Conservation (phyloP, 1,140 invertebrate genomes). For the Teleogryllus occipitalis region DNA sequence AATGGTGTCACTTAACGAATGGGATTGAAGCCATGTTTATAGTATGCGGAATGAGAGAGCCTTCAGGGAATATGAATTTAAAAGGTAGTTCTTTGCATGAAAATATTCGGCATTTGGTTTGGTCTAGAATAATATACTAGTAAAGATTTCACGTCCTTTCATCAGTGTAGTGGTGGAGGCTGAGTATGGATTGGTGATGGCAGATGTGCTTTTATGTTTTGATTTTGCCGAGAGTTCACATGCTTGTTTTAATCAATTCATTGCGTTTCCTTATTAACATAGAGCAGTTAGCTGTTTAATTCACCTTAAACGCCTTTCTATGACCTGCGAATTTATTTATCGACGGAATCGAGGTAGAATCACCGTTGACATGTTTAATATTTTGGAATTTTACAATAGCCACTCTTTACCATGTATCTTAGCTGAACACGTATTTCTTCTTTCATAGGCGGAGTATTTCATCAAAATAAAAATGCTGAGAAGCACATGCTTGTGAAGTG, state of each 20-base stretch:
- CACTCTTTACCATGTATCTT: not conserved
- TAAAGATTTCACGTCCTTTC: not conserved
- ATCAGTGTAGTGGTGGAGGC: not conserved
- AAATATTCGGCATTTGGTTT: no score
- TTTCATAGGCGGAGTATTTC: slow-evolving; percentile 9
- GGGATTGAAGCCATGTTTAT: not conserved
- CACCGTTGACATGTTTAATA: not conserved
- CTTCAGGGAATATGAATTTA: no score
- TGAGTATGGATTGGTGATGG: not conserved
- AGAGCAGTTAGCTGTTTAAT: no score
- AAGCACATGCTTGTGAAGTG: not conserved
- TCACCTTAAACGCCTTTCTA: no score
- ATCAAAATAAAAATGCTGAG: not conserved
- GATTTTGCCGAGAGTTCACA: not conserved
- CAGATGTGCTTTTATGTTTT: slow-evolving; percentile 1
- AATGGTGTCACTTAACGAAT: not conserved
- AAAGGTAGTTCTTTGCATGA: no score
- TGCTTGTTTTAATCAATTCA: not conserved
- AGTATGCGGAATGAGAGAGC: not conserved
- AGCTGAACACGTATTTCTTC: slow-evolving; percentile 12
- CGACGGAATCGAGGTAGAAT: no score
- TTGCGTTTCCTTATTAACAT: not conserved
- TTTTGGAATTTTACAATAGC: not conserved
- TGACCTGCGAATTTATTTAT: no score
- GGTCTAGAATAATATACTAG: no score